Base-by-base conservation (phyloP, 2,888 invertebrate genomes). In the Melanotus villosus region DNA sequence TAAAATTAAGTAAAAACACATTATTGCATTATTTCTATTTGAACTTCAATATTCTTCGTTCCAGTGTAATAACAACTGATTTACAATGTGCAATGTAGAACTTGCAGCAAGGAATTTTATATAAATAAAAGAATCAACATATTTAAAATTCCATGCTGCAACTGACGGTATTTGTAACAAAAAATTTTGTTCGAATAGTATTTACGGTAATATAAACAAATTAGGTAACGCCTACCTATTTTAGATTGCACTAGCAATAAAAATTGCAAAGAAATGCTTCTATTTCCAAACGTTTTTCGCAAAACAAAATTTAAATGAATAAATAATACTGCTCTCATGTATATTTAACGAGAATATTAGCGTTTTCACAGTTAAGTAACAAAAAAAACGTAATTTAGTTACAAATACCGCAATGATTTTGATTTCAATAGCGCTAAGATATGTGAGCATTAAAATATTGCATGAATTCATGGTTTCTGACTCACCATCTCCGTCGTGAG, bases 401-500 rank as follows among this genome's bases (percentile, higher is more conserved):
- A 67, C 60, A 56, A 67, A 56, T 60, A 60, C 54, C 43, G 16
- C 34, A 21, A 23, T 19, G 7, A 50, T 34, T 34, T 62, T 19
- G 7, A 50, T 34, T 34, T 62, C 36, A 9, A 47, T 62, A 34
- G 43, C 34, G 5, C 47, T 47, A 41, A 14, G 58, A 63, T 64
- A 68, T 23, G 58, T 68, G 45, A 65, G 65, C 56, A 45, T 45
- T 47, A 65, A 67, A 67, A 45, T 52, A 59, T 54, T 30, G 56
- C 41, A 43, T 70, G 38, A 63, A 69, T 62, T 71, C 75, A 76
- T 63, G 70, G 75, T 76, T 80, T 81, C 62, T 73, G 80, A 90
- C 92, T 92, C 87, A 94, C 93, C 92, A 94, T 92, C 91, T 94
- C 94, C 77, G 92, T 91, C 80, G 93, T 93, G 80, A 94, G 90